phyloP scores from a whole-genome alignment of 2,797 vertebrate genomes.

The Pelochelys cantorii region DNA sequence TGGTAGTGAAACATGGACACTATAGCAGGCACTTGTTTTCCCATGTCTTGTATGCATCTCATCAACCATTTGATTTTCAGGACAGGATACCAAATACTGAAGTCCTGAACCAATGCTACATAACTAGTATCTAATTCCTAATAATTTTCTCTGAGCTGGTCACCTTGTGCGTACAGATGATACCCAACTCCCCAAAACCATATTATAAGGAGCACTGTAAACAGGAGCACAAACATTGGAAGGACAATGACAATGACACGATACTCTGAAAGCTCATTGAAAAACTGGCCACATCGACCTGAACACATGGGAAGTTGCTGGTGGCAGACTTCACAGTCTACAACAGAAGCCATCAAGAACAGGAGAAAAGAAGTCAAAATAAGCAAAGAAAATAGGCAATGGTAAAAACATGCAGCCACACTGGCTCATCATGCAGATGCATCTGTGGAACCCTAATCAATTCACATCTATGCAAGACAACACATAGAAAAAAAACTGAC shows the following conservation, averaged over 20 bases:
- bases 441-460: background rate
- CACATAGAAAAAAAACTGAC: background rate
- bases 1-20: background rate
- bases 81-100: background rate
- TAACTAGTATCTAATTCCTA: background rate
- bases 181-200: background rate
- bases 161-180: background rate
- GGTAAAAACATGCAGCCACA: background rate
- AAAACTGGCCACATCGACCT: background rate
- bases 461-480: background rate
- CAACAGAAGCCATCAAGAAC: background rate
- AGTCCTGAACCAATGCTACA: background rate
- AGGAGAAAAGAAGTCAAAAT: background rate
- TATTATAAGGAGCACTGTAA: background rate
- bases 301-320: background rate
- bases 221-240: background rate
- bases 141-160: background rate
- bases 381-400: background rate
- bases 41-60: background rate
- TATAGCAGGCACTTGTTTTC: background rate
- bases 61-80: background rate
- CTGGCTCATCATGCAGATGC: no score
- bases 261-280: background rate
- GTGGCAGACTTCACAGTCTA: background rate
- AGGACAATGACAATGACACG: background rate